Base-by-base conservation (phyloP, 2,797 vertebrate species). In the Chrysolophus pictus region DNA sequence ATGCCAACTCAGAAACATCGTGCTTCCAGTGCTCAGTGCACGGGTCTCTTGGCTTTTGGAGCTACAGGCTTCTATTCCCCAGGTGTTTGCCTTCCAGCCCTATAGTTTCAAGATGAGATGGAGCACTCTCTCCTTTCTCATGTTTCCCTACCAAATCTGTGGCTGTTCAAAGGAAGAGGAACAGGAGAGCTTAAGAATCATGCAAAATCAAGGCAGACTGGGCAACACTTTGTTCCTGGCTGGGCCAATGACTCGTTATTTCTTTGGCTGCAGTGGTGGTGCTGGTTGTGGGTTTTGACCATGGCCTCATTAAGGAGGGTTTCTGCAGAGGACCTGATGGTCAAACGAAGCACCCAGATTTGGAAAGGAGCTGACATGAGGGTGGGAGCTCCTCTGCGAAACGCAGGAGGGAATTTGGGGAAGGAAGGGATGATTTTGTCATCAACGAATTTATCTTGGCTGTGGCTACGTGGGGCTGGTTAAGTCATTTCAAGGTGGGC, bases 401-500 rank as follows among this genome's bases (percentile, higher is more conserved):
- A n/a, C 3, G 3, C 9, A 35, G 26, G 23, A 35, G 24, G 31
- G 55, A 42, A 28, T 82, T 62, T 17, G 42, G 21, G 23, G 51
- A 63, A 80, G 39, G 47, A 86, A 47, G 21, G 47, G 35, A 4
- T 71, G 67, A 23, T 86, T 84, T 87, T 22, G 19, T 0, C 53
- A 35, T 41, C 41, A 41, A 28, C 9, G 1, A 39, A 74, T 14
- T 33, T 46, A 3, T 9, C 47, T 53, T 4, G 2, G 35, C 58
- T 0, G 0, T 28, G 64, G n/a, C 72, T 75, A 24, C 10, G 0
- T 5, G 24, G 47, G 28, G 7, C 24, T 75, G 31, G 9, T 69
- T 42, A 49, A 79, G 31, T 49, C 6, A 15, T 82, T 72, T 59
- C 29, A 31, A 9, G 3, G n/a, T 49, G 63, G 31, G 3, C 81